Evolutionary conservation across 2,797 vertebrate species (phyloP), one percentile per base, ranked within the genome.

Genomic region (Heteromormyrus szaboi): DNA sequence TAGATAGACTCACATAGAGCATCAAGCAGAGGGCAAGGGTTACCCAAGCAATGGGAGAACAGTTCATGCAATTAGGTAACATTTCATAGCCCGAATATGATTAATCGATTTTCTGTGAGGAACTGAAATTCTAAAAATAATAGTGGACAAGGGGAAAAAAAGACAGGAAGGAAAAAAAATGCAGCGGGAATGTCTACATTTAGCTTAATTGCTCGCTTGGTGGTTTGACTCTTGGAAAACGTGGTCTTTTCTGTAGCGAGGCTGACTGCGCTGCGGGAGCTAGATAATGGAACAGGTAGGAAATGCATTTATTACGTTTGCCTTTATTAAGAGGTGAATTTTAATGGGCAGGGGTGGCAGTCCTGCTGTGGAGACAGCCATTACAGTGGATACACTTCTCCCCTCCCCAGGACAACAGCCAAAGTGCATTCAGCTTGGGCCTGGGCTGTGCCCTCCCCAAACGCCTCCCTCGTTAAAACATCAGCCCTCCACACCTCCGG

Each of bases 221-320:
- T 89, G 89, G 87, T 83, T 89, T 89, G 89, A 86, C 91, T 89
- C 88, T 88, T 56, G 87, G 84, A 81, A 72, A 56, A 84, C 65
- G 62, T 56, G 88, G 65, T 88, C 68, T 90, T 90, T 87, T 87
- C 56, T 68, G 53, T 88, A 76, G 89, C 89, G 83, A 88, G 37
- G 14, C 68, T 81, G 56, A 83, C 87, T 51, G 86, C 90, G 8
- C 89, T 65, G 93, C 91, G 48, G 87, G 92, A 92, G 87, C 89
- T 89, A 62, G 46, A 92, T 93, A 93, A 94, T 93, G 93, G 93
- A 93, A 89, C 92, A 92, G 90, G 91, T 91, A 90, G 90, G 89
- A 91, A 89, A 89, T 91, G 91, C 93, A 92, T 93, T 92, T 92
- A 94, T 93, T 94, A 93, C 92, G 88, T 90, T 89, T 90, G 92